Evolutionary conservation across 2,888 invertebrate genomes (phyloP).

Genomic region (Himalopsyche tibetana): DNA sequence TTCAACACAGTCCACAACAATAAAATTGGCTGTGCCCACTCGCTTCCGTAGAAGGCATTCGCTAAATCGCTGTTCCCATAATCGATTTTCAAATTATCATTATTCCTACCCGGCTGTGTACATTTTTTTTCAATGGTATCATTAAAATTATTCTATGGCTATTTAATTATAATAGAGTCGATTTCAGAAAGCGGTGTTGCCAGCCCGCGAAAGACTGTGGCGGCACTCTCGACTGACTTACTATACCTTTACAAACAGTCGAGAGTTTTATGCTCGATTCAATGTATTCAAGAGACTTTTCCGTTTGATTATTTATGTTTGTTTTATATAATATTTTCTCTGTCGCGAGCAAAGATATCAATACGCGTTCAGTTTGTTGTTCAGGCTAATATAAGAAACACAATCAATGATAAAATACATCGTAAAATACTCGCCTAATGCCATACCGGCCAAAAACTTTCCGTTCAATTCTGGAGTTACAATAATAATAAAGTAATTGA

Average conservation of each 20-base stretch:
- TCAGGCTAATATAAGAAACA: background rate
- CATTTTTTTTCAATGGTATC: constrained; percentile 12
- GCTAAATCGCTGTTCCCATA: background rate
- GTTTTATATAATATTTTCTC: background rate
- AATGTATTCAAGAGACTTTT: constrained; percentile 9
- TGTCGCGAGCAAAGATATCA: background rate
- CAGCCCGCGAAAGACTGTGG: background rate
- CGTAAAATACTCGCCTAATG: background rate
- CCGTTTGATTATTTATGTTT: background rate
- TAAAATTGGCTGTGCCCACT: constrained; percentile 38
- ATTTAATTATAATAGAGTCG: constrained; percentile 34
- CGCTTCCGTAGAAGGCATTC: constrained; percentile 13
- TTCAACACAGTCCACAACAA: constrained; percentile 31
- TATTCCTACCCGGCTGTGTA: constrained; percentile 4
- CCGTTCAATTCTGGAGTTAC: no score
- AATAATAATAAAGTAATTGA: no score
- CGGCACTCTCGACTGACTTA: background rate
- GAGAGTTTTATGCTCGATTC: constrained; percentile 12
- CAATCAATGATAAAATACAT: background rate
- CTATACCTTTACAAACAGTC: background rate
- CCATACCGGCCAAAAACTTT: no score
- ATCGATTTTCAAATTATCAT: constrained; percentile 28
- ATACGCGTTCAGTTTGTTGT: background rate
- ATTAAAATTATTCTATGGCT: constrained; percentile 37
- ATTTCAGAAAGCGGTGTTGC: constrained; percentile 25